Conservation (phyloP, 2,797 vertebrate species). For the Thripadectes ignobilis region DNA sequence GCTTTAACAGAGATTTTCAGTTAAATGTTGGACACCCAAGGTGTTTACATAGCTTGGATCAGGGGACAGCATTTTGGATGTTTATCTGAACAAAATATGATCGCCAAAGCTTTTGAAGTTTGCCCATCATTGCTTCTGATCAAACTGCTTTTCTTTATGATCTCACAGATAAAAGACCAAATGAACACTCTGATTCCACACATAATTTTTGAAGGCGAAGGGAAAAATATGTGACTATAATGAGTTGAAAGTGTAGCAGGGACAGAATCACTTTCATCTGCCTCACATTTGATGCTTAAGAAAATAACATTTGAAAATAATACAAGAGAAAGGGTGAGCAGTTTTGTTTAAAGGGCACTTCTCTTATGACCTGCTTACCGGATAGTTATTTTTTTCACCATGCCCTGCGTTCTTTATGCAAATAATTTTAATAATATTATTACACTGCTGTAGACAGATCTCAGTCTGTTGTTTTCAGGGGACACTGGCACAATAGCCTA, state of each 20-base stretch:
- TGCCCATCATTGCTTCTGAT: neutral
- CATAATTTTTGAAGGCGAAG: neutral
- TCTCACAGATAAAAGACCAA: slow-evolving; percentile 35
- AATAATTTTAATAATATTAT: slow-evolving; percentile 59
- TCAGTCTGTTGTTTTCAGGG: slow-evolving; percentile 23
- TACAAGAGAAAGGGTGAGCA: neutral
- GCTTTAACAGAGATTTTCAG: slow-evolving; percentile 31
- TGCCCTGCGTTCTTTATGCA: slow-evolving; percentile 32
- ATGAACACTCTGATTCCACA: neutral
- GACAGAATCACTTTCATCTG: neutral
- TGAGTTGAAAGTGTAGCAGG: neutral
- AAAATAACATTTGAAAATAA: neutral
- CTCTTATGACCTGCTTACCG: neutral
- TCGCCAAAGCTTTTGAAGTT: slow-evolving; percentile 51
- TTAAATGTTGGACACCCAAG: slow-evolving; percentile 34
- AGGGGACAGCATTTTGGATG: slow-evolving; percentile 3
- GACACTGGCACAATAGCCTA: slow-evolving; percentile 49
- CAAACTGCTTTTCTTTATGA: slow-evolving; percentile 56
- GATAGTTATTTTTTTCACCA: neutral
- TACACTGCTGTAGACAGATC: slow-evolving; percentile 12
- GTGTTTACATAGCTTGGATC: slow-evolving; percentile 33
- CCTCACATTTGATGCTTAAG: neutral
- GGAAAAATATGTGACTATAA: neutral
- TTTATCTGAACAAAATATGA: slow-evolving; percentile 20
- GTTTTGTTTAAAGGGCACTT: slow-evolving; percentile 5